Evolutionary conservation across 2,113 vertebrate species (phyloP).

Genomic region (Thermophis baileyi): DNA sequence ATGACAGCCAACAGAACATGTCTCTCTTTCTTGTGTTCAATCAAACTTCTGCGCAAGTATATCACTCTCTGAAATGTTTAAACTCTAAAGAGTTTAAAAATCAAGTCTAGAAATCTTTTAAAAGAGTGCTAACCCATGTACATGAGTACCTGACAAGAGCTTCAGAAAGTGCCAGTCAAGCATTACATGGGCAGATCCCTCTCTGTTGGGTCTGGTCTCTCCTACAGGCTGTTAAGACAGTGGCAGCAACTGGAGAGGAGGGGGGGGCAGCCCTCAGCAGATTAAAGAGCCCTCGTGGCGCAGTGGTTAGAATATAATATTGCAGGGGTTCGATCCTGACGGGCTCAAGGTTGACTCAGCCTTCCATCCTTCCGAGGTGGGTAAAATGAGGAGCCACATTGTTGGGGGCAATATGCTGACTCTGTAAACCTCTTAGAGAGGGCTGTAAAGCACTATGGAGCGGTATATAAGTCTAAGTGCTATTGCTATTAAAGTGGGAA

Average conservation of each 20-base stretch:
- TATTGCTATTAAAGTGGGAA: background rate
- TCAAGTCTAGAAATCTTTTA: background rate
- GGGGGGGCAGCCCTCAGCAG: fast-evolving
- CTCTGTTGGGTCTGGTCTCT: background rate
- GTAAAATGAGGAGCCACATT: background rate
- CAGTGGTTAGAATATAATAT: background rate
- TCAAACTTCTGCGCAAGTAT: background rate
- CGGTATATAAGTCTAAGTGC: background rate
- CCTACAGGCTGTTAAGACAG: background rate
- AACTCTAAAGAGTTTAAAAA: background rate
- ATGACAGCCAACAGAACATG: background rate
- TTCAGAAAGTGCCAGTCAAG: background rate
- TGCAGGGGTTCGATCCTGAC: background rate
- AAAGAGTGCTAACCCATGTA: background rate
- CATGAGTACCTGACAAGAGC: background rate
- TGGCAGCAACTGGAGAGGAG: background rate
- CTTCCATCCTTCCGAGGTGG: background rate
- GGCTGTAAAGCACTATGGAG: background rate
- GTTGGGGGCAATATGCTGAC: background rate
- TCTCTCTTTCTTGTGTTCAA: background rate
- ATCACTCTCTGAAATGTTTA: background rate
- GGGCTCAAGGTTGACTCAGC: background rate
- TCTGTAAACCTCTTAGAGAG: background rate
- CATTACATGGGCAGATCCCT: background rate
- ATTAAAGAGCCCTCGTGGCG: background rate